Conservation (phyloP, 1,140 invertebrate species). For the Drosophila kepulauana region DNA sequence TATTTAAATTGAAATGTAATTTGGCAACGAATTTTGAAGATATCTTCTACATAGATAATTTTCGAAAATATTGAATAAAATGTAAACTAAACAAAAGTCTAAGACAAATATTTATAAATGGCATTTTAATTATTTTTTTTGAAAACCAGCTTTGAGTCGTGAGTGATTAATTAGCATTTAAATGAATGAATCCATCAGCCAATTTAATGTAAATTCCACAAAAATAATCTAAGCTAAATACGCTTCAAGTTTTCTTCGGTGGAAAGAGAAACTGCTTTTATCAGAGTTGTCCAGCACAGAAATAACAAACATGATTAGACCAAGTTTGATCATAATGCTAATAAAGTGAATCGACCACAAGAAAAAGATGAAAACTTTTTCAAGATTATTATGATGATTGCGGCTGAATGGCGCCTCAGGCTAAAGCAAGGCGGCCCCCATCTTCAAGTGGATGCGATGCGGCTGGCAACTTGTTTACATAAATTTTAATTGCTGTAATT, state of each 20-base stretch:
- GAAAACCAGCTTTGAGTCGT: neutral
- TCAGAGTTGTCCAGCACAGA: neutral
- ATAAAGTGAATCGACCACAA: conserved; percentile 48
- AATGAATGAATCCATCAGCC: neutral
- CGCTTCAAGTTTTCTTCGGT: neutral
- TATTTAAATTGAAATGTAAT: no score
- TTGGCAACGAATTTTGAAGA: no score
- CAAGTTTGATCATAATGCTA: conserved; percentile 51
- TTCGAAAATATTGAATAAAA: no score
- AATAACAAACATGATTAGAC: conserved; percentile 28
- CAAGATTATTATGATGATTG: conserved; percentile 62
- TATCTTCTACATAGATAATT: no score
- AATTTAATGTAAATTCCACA: neutral
- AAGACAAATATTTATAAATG: no score
- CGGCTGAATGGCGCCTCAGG: conserved; percentile 48
- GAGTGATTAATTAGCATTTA: neutral
- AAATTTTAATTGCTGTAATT: conserved; percentile 81
- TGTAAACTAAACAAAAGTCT: no score
- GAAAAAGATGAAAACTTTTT: conserved; percentile 48
- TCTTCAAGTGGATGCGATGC: conserved; percentile 26
- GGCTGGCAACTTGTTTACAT: conserved; percentile 76
- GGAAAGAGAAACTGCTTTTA: neutral
- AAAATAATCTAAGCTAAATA: neutral
- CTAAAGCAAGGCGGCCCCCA: conserved; percentile 7
- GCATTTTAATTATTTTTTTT: neutral